Evolutionary conservation across 2,113 vertebrate genomes (phyloP).

Genomic region (Cryptotis parvus): DNA sequence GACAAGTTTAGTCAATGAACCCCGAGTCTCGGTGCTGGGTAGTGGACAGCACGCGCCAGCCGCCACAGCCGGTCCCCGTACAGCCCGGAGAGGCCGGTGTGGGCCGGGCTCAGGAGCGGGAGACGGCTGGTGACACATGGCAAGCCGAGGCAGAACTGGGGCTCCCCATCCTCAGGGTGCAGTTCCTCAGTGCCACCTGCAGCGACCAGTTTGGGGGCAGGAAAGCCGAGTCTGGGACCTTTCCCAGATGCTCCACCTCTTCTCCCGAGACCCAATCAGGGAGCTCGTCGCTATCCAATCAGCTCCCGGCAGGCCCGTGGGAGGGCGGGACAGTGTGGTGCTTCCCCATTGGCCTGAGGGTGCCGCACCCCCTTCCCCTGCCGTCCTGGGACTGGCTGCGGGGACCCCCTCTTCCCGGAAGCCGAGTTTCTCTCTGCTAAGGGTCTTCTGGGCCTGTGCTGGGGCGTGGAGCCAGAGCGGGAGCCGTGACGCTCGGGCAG

Average conservation of each 20-base stretch:
- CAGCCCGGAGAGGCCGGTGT: not conserved
- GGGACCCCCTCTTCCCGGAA: constrained; percentile 15
- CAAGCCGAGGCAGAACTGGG: constrained; percentile 22
- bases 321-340: not conserved
- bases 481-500: not conserved
- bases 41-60: not conserved
- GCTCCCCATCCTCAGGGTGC: not conserved
- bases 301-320: not conserved
- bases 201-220: not conserved
- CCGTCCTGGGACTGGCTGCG: not conserved
- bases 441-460: not conserved
- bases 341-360: constrained; percentile 45
- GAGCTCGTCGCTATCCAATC: constrained; percentile 6
- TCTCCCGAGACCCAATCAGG: not conserved
- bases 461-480: not conserved
- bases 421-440: not conserved
- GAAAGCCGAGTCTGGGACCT: not conserved
- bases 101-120: constrained; percentile 19
- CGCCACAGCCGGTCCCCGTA: not conserved
- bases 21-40: not conserved
- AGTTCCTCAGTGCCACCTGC: not conserved
- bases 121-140: constrained; percentile 50
- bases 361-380: not conserved
- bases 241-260: not conserved
- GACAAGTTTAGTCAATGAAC: not conserved